Base-by-base conservation (phyloP, 2,113 vertebrate species). In the Isurus oxyrinchus region DNA sequence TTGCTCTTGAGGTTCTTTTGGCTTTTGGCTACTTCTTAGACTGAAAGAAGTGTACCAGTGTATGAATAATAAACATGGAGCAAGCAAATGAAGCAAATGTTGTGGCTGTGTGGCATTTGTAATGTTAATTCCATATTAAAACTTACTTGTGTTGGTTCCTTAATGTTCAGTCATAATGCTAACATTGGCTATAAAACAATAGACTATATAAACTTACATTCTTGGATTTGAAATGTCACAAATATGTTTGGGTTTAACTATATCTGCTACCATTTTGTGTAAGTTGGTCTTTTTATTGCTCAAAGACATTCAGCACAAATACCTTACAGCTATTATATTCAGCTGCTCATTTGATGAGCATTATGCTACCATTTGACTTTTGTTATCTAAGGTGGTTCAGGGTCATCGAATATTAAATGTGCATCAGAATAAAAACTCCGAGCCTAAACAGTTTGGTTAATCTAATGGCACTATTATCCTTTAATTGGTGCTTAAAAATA, bases 1-100 rank as follows among this genome's bases (percentile, higher is more conserved):
- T 91, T 91, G 57, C 88, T 61, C 90, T 63, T 94, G 90, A 94
- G 35, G 88, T 94, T 94, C 59, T 94, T 94, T 88, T 63, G 14
- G 57, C 59, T 93, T 93, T 93, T 94, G 59, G 35, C 16, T 63
- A n/a, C 31, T 23, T 40, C 90, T 94, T 63, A 40, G 57, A 94
- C 31, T 63, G 35, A 61, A 94, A 63, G 59, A 66, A 63, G n/a
- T 94, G 90, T 91, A 61, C 55, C 31, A 91, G 4, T 59, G 31
- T n/a, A 55, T 91, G 55, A 91, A n/a, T 91, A 57, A 91, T 59
- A 59, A 57, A 91, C 57, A 94, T 40, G n/a, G 14, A 94, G 35
- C 90, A 63, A 63, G 35, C 31, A 61, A 93, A 63, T 93, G 10
- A 61, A 61, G 16, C 31, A 93, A 94, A 94, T 66, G 88, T 31